Percentiles rank a stretch among this genome's conserved stretches.
phyloP scores from a whole-genome alignment of 2,888 invertebrate genomes.

The Tachina grossa region DNA sequence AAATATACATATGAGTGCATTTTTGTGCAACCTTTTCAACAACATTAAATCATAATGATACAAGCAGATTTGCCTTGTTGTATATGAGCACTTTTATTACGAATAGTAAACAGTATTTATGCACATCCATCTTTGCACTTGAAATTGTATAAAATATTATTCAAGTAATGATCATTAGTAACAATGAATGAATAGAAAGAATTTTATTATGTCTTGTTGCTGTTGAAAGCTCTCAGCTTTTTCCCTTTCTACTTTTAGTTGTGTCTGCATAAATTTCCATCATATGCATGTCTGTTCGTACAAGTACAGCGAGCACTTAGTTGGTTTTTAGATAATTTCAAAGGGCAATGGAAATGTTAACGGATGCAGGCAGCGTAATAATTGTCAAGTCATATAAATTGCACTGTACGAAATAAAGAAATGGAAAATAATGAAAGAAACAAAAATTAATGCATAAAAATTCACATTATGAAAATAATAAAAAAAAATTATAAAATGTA shows the following conservation, averaged over 20 bases:
- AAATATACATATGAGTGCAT: too few species aligned
- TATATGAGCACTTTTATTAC: not conserved
- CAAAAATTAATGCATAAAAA: constrained; percentile 12
- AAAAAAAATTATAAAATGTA: constrained; percentile 25
- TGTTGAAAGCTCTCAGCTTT: not conserved
- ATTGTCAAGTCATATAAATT: constrained; percentile 67
- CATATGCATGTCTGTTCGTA: not conserved
- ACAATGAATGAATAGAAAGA: not conserved
- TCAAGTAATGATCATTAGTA: constrained; percentile 26
- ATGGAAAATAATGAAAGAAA: constrained; percentile 30
- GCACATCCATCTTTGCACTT: not conserved
- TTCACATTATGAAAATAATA: constrained; percentile 10
- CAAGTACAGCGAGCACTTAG: constrained; percentile 18
- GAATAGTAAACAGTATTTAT: not conserved
- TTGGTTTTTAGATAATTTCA: constrained; percentile 41
- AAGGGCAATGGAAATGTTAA: constrained; percentile 65
- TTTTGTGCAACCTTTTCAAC: not conserved
- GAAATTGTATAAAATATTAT: constrained; percentile 8
- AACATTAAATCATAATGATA: not conserved
- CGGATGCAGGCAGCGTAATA: constrained; percentile 66
- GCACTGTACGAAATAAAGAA: constrained; percentile 34
- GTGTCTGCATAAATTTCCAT: constrained; percentile 4
- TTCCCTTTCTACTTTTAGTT: constrained; percentile 1
- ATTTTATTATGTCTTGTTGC: not conserved
- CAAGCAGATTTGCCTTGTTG: too few species aligned